Percentiles rank a stretch among this genome's conserved stretches.
phyloP scores from a whole-genome alignment of 2,113 vertebrate species.

The Mobula hypostoma region DNA sequence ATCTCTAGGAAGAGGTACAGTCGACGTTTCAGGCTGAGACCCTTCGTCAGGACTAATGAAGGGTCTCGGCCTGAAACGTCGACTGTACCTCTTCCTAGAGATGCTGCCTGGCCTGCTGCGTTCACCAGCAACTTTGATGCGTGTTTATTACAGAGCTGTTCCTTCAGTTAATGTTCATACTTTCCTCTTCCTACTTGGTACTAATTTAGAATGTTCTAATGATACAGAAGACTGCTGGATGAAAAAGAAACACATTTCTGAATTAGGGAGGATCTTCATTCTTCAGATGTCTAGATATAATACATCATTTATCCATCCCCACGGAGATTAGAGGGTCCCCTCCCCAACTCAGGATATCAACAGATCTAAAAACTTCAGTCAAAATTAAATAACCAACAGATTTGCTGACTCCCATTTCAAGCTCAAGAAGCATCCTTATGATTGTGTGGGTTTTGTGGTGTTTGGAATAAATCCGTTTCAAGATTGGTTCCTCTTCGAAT shows the following conservation, averaged over 20 bases:
- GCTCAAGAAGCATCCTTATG: neutral
- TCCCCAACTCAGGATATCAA: neutral
- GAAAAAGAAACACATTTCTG: neutral
- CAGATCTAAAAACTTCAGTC: neutral
- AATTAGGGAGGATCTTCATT: neutral
- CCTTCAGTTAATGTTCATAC: neutral
- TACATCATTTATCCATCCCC: neutral
- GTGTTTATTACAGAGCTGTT: neutral
- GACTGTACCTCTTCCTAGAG: too few relatives aligned
- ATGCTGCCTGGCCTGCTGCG: too few relatives aligned
- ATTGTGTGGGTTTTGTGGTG: neutral
- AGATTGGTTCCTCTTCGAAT: too few relatives aligned
- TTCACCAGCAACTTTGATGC: too few relatives aligned
- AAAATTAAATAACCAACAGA: neutral
- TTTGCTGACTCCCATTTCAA: neutral
- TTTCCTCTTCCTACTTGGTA: neutral
- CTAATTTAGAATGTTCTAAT: neutral
- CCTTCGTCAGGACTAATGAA: too few relatives aligned
- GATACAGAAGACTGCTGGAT: neutral
- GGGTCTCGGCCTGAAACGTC: too few relatives aligned
- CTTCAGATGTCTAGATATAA: neutral
- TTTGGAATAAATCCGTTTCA: neutral
- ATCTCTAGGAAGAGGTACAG: too few relatives aligned
- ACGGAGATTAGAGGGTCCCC: neutral
- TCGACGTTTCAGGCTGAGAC: too few relatives aligned